A percentile compares a stretch with the other conserved stretches of the same genome.
Conservation (phyloP, 1,140 invertebrate genomes). For the Panagrolaimus sp. region DNA sequence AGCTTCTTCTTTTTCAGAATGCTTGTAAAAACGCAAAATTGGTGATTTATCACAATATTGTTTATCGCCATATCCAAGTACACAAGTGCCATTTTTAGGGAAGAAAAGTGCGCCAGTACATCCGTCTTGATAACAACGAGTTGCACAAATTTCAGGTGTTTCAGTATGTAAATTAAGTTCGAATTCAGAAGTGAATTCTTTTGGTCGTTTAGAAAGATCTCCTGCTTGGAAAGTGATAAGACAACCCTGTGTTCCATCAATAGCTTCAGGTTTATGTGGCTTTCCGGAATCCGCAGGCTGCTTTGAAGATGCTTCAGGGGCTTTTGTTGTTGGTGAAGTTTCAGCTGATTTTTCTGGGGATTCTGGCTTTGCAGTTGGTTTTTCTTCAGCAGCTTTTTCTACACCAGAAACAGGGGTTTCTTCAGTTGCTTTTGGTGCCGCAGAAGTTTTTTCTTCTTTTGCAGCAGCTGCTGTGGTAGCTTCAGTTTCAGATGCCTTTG, state of each 20-base stretch:
- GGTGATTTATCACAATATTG: constrained; percentile 26
- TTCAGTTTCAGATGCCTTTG: no score
- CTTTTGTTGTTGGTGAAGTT: neutral
- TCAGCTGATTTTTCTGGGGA: no score
- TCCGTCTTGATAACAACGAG: constrained; percentile 35
- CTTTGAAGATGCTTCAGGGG: constrained; percentile 1
- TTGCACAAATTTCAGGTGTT: constrained; percentile 29
- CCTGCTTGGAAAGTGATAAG: constrained; percentile 38
- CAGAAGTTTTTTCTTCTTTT: no score
- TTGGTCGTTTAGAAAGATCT: constrained; percentile 20
- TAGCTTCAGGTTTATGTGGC: neutral
- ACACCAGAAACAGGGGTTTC: neutral
- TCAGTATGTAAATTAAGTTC: constrained; percentile 28
- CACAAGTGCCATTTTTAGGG: constrained; percentile 25
- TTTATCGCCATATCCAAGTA: constrained; percentile 32
- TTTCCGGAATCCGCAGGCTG: no score
- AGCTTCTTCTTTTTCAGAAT: constrained; percentile 7
- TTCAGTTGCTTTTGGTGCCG: neutral
- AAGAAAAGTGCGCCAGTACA: constrained; percentile 33
- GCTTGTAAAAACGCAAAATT: constrained; percentile 18
- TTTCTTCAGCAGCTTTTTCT: neutral
- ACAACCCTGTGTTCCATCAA: constrained; percentile 20
- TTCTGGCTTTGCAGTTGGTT: neutral
- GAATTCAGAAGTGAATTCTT: constrained; percentile 28
- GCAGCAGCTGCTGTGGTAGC: neutral